phyloP scores from a whole-genome alignment of 2,113 vertebrate species.

The Sinocyclocheilus maitianheensis region DNA sequence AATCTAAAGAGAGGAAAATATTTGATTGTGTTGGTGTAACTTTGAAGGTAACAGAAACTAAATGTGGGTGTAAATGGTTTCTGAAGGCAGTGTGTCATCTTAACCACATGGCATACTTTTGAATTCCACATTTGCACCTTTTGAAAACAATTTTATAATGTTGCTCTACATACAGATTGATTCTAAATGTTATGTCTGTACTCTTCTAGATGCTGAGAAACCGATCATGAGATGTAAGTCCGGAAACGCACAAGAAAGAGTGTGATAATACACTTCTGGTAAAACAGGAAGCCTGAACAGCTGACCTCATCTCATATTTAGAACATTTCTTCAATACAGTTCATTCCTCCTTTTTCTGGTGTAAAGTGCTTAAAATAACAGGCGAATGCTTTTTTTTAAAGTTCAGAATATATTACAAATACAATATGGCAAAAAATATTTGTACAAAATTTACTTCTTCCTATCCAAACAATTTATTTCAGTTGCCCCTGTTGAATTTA shows the following conservation, averaged over 20 bases:
- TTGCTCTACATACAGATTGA: not conserved
- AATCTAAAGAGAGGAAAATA: not conserved
- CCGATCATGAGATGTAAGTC: slow-evolving; percentile 29
- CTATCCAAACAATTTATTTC: not conserved
- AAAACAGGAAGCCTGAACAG: slow-evolving; percentile 44
- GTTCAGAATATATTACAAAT: slow-evolving; percentile 17
- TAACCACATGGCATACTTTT: not conserved
- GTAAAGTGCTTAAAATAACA: not conserved
- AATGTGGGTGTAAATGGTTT: not conserved
- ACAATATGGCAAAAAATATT: slow-evolving; percentile 4
- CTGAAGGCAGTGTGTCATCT: not conserved
- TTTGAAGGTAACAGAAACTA: not conserved
- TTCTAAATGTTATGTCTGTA: not conserved
- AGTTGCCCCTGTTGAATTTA: not conserved
- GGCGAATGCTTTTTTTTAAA: not conserved
- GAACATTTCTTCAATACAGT: not conserved
- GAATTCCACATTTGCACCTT: not conserved
- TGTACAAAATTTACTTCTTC: not conserved
- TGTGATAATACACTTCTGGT: slow-evolving; percentile 46
- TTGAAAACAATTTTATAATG: not conserved
- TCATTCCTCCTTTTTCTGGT: not conserved
- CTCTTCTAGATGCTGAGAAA: not conserved
- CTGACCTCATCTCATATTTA: not conserved
- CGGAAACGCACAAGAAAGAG: slow-evolving; percentile 33
- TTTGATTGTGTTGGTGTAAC: not conserved